Percentiles rank a stretch among this genome's conserved stretches.
phyloP scores from a whole-genome alignment of 2,113 vertebrate genomes.

The Paratilapia polleni region DNA sequence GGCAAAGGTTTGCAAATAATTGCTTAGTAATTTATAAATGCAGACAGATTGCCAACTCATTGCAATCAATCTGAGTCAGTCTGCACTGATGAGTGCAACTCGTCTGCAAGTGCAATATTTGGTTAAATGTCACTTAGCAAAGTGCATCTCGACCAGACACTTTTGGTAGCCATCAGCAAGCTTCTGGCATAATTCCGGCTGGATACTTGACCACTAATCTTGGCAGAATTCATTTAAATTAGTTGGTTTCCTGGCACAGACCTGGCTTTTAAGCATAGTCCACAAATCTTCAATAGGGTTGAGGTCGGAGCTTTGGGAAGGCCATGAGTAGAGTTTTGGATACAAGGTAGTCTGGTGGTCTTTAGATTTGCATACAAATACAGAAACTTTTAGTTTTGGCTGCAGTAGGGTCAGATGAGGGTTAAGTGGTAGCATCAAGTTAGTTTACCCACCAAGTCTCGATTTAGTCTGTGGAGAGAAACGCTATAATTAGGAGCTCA shows the following conservation, averaged over 20 bases:
- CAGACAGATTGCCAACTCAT: no score
- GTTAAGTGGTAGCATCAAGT: slow-evolving; percentile 73
- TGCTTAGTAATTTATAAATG: background rate
- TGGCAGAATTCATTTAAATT: no score
- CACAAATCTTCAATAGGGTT: no score
- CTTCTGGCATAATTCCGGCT: no score
- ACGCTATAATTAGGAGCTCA: slow-evolving; percentile 76
- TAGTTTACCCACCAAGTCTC: slow-evolving; percentile 72
- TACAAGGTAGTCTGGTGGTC: background rate
- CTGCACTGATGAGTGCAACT: background rate
- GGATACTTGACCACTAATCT: no score
- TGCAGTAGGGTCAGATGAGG: slow-evolving; percentile 55
- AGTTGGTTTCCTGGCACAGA: no score
- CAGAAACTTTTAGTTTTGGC: slow-evolving; percentile 49
- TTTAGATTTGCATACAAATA: slow-evolving; percentile 70
- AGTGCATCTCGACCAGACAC: background rate
- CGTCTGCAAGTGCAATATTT: no score
- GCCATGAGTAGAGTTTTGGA: background rate
- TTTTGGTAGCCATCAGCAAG: background rate
- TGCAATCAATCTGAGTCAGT: no score
- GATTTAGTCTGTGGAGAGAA: slow-evolving; percentile 74
- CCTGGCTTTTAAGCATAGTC: no score
- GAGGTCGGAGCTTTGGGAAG: no score
- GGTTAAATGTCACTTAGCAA: background rate
- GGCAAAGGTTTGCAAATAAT: background rate